Evolutionary conservation across 2,888 invertebrate genomes (phyloP).

Genomic region (Eupithecia exiguata): DNA sequence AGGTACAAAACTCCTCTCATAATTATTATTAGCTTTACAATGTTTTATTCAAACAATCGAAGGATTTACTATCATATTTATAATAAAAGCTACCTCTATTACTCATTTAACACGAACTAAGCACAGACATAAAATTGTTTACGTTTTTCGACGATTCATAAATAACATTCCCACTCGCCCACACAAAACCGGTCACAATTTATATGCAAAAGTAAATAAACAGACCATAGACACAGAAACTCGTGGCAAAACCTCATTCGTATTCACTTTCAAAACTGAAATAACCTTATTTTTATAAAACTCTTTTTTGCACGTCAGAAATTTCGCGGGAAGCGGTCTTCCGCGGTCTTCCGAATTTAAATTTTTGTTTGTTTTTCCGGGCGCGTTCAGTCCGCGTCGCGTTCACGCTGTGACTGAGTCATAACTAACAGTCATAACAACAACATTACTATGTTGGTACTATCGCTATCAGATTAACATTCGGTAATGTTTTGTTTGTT

Average conservation of each 20-base stretch:
- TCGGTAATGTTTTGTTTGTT: not conserved
- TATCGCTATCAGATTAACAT: conserved; percentile 4
- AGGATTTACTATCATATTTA: not conserved
- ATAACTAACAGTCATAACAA: not conserved
- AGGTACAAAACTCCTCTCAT: not conserved
- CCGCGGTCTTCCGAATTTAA: not conserved
- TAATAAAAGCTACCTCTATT: not conserved
- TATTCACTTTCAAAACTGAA: not conserved
- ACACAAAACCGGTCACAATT: conserved; percentile 1
- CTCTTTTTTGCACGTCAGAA: not conserved
- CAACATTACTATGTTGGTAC: not conserved
- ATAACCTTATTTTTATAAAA: not conserved
- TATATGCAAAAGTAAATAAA: not conserved
- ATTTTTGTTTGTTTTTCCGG: conserved; percentile 2
- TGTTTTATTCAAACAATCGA: not conserved
- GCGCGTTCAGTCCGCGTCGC: conserved; percentile 4
- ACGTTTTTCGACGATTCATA: conserved; percentile 1
- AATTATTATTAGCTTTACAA: not conserved
- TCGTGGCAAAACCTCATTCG: conserved; percentile 3
- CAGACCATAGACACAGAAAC: not conserved
- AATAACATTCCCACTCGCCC: conserved; percentile 3
- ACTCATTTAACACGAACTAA: not conserved
- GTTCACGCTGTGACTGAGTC: not conserved
- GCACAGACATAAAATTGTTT: not conserved
- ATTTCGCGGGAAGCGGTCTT: conserved; percentile 1